Evolutionary conservation across 2,113 vertebrate species (phyloP).

Genomic region (Orthochromis indermauri): DNA sequence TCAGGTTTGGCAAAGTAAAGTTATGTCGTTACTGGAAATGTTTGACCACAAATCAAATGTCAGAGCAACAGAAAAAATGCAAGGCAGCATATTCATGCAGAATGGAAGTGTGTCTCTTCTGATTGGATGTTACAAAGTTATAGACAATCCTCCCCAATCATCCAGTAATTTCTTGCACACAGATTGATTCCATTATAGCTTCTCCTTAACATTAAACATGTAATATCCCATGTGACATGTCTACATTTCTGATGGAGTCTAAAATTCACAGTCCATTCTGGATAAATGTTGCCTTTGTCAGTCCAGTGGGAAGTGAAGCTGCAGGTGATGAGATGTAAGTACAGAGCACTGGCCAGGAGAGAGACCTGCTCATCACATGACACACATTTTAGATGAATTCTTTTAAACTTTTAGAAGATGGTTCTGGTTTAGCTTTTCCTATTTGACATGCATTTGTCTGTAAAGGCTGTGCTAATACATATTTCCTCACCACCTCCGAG

Average conservation of each 20-base stretch:
- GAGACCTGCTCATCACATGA: conserved; percentile 21
- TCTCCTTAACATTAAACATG: not conserved
- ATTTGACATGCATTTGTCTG: not conserved
- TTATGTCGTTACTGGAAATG: not conserved
- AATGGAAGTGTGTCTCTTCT: not conserved
- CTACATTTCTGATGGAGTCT: not conserved
- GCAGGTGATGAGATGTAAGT: conserved; percentile 67
- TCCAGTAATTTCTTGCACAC: not conserved
- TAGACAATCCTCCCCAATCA: not conserved
- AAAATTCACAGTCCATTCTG: conserved; percentile 7
- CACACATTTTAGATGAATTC: not conserved
- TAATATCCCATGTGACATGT: not conserved
- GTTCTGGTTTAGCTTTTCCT: not conserved
- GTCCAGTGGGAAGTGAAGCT: conserved; percentile 58
- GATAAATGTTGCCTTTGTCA: conserved; percentile 48
- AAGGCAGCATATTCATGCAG: conserved; percentile 41
- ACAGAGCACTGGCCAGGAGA: conserved; percentile 44
- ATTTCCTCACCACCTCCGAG: not conserved
- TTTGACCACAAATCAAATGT: not conserved
- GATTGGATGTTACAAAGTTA: not conserved
- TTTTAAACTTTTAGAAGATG: not conserved
- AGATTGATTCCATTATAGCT: not conserved
- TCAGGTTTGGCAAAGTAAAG: not conserved
- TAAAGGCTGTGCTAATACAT: not conserved
- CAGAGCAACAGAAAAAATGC: not conserved